These are phyloP conservation scores for Eidolon dupreanum DNA, from an alignment of 2,797 vertebrate species.

Conservation along the genomic window DNA sequence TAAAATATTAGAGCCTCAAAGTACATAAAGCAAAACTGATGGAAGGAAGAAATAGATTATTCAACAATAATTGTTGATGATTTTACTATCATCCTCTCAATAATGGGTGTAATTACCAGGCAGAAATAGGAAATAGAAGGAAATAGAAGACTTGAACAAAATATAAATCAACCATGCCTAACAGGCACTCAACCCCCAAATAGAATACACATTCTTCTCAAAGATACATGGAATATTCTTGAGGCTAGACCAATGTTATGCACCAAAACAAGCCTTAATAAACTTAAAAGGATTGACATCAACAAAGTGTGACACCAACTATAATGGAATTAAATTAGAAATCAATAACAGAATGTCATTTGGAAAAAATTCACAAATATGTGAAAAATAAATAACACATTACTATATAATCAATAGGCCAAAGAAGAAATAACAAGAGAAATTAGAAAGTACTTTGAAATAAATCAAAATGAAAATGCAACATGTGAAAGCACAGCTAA, in stretches of 20 bases:
- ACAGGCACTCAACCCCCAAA: background rate
- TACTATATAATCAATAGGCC: background rate
- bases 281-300: background rate
- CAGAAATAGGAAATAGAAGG: too few relatives aligned
- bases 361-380: background rate
- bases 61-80: background rate
- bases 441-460: background rate
- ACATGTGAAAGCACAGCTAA: background rate
- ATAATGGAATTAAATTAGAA: background rate
- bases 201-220: background rate
- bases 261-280: background rate
- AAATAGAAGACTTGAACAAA: background rate
- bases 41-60: background rate
- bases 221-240: background rate
- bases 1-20: background rate
- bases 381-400: background rate
- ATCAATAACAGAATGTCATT: background rate
- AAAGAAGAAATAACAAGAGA: background rate
- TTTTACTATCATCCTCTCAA: background rate
- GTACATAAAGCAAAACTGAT: background rate
- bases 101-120: background rate
- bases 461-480: background rate
- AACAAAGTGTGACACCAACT: background rate
- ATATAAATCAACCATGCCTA: background rate
- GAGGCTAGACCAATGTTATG: background rate